Evolutionary conservation across 2,113 vertebrate species (phyloP), one percentile per base, ranked within the genome.

Genomic region (Neofelis nebulosa): DNA sequence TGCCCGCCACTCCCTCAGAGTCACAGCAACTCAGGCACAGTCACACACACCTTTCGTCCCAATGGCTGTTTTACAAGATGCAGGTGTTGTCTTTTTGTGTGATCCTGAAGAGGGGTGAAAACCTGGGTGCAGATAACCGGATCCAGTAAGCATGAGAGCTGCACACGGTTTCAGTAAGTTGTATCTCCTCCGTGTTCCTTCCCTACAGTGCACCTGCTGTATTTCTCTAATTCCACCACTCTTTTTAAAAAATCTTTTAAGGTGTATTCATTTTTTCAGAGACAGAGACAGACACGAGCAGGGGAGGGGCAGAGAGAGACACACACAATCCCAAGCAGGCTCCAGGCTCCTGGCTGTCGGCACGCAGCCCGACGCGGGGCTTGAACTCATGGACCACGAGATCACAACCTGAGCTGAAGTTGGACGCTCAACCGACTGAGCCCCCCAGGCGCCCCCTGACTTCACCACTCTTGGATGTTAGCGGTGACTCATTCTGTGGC

Each of bases 401-500:
- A 61, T 61, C 21, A 23, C 23, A 8, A 61, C 57, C 57, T 61
- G 57, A 61, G 57, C 57, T 23, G 57, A 61, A 61, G 57, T 23
- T 3, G 57, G 57, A 23, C 3, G 57, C 57, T 61, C 8, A 23
- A 23, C 57, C 8, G 21, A 23, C 21, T 23, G 57, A 61, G 57
- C 57, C 57, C 21, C 50, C 57, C 57, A 9, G 8, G 57, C 21
- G 8, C 8, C 57, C 57, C 57, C 7, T 61, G 6, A 25, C 57
- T 61, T 61, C 21, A 8, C 57, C 19, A 23, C 63, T 33, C 65
- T 45, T 50, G 48, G 50, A 2, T 25, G 21, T 66, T 18, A 79
- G 57, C 9, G 52, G 50, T 88, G 89, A 80, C 45, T 82, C 52
- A 23, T 45, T 55, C 76, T n/a, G 19, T 71, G 95, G 91, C 73